These are phyloP conservation scores for Microcebus tavaratra DNA, from an alignment of 2,113 vertebrate genomes.

Conservation along the genomic window DNA sequence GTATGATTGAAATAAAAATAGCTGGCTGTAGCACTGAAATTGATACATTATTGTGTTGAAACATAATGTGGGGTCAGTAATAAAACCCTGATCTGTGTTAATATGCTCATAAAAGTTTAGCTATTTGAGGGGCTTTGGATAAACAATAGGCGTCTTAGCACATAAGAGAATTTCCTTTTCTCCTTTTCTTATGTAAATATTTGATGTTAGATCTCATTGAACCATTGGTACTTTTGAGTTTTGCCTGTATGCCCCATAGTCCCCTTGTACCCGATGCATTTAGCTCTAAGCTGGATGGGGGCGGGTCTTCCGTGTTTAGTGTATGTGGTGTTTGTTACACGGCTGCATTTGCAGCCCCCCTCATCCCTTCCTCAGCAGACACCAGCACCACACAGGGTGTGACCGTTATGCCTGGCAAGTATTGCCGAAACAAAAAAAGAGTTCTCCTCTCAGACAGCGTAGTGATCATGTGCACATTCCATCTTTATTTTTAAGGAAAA, in stretches of 20 bases:
- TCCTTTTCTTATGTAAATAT: background rate
- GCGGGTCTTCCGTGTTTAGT: background rate
- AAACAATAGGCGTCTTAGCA: background rate
- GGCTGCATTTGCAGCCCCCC: background rate
- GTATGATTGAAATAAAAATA: background rate
- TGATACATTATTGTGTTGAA: background rate
- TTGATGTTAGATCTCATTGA: background rate
- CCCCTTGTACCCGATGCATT: too few species aligned
- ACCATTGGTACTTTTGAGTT: background rate
- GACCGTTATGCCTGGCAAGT: background rate
- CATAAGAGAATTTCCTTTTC: background rate
- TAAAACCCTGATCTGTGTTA: background rate
- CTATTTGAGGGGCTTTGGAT: background rate
- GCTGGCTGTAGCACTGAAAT: background rate
- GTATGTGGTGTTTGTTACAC: background rate
- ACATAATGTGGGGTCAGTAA: too few species aligned
- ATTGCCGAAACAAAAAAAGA: background rate
- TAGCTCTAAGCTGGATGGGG: background rate
- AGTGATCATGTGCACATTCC: background rate
- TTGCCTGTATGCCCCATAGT: background rate
- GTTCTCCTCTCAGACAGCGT: background rate
- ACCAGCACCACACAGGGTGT: background rate
- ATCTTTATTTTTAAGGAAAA: background rate
- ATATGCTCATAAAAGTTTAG: background rate
- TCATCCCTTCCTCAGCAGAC: background rate